Conservation (phyloP, 2,113 vertebrate species). For the Erinaceus europaeus region DNA sequence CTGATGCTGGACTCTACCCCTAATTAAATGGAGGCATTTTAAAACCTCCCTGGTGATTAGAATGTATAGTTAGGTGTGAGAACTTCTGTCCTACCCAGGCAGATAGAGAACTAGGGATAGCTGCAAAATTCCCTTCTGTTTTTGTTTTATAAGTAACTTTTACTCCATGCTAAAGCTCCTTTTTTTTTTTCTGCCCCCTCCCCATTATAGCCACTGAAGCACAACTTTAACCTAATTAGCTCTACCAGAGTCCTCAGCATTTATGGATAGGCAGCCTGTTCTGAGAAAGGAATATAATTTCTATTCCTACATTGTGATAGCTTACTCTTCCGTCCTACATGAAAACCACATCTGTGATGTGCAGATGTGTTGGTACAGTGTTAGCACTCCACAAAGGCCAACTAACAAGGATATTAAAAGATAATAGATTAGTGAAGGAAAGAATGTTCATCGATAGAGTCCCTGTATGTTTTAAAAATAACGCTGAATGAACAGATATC, state of each 20-base stretch:
- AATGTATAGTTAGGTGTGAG: background rate
- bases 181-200: background rate
- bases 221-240: background rate
- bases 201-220: background rate
- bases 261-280: background rate
- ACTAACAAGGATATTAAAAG: background rate
- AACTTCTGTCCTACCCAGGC: background rate
- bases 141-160: slow-evolving; percentile 30
- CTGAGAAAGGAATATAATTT: background rate
- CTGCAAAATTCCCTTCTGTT: slow-evolving; percentile 14
- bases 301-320: background rate
- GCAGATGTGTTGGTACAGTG: background rate
- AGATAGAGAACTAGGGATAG: background rate
- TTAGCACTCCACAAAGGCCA: background rate
- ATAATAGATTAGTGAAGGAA: background rate
- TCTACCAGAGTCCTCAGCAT: background rate
- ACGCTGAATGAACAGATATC: background rate
- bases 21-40: background rate
- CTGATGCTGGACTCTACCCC: background rate
- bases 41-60: background rate
- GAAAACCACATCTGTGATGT: slow-evolving; percentile 14
- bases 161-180: background rate
- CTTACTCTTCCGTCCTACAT: background rate
- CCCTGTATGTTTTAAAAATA: background rate
- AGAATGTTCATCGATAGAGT: background rate